Evolutionary conservation across 2,797 vertebrate genomes (phyloP).

Genomic region (Cynodonichthys magdalenae): DNA sequence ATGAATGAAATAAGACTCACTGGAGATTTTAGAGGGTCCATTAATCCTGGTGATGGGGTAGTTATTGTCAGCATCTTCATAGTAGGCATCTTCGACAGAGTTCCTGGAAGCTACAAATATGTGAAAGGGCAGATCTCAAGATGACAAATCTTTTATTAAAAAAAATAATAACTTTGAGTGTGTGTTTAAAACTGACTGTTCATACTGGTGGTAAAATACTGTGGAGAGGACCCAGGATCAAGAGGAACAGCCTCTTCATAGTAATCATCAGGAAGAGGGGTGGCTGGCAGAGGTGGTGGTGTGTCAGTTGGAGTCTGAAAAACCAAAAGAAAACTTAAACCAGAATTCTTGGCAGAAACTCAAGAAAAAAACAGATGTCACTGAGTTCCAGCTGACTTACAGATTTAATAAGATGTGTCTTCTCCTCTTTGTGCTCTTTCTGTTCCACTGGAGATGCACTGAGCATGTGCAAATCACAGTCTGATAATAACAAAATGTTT

Average conservation of each 20-base stretch:
- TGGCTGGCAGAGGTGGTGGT: constrained; percentile 90
- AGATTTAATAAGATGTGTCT: constrained; percentile 73
- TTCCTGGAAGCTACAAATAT: constrained; percentile 71
- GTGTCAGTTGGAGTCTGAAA: constrained; percentile 83
- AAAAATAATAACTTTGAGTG: neutral
- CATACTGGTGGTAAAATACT: constrained; percentile 90
- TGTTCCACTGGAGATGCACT: constrained; percentile 89
- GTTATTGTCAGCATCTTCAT: constrained; percentile 96
- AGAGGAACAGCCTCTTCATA: constrained; percentile 97
- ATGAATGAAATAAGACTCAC: constrained; percentile 76
- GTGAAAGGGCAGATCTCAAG: neutral
- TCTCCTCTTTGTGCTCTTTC: constrained; percentile 74
- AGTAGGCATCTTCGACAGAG: constrained; percentile 93
- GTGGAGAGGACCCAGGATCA: constrained; percentile 88
- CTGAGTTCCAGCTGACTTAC: constrained; percentile 53
- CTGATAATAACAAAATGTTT: constrained; percentile 68
- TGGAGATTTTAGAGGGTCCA: constrained; percentile 90
- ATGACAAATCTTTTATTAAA: too few species aligned
- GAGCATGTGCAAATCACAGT: constrained; percentile 92
- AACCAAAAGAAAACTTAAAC: constrained; percentile 24
- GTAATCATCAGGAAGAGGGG: constrained; percentile 94
- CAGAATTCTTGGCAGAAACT: neutral
- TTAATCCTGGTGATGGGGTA: constrained; percentile 91
- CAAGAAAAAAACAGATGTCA: neutral
- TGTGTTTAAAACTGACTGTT: constrained; percentile 45